phyloP scores from a whole-genome alignment of 2,888 invertebrate species.

The Cistogaster globosa region DNA sequence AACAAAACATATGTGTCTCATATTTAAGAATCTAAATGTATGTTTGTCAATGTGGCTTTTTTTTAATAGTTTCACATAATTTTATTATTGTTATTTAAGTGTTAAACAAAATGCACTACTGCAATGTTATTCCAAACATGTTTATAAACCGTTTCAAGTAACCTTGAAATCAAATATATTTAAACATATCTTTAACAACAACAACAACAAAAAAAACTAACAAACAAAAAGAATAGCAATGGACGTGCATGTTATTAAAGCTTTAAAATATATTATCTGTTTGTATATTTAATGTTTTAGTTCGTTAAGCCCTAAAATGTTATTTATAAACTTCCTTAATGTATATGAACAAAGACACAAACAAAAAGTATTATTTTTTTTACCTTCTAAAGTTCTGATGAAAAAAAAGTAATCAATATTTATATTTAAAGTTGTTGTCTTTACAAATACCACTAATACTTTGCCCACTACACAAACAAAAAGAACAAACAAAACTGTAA shows the following conservation, averaged over 20 bases:
- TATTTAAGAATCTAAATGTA: conserved; percentile 43
- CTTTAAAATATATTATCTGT: conserved; percentile 51
- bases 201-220: background rate
- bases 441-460: conserved; percentile 13
- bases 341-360: conserved; percentile 13
- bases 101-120: conserved; percentile 14
- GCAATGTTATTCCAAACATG: conserved; percentile 47
- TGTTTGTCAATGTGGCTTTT: conserved; percentile 42
- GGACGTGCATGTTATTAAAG: conserved; percentile 33
- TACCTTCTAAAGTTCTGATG: background rate
- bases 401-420: conserved; percentile 45
- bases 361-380: conserved; percentile 31
- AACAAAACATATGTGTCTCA: conserved; percentile 21
- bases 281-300: conserved; percentile 1
- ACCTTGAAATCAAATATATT: conserved; percentile 46
- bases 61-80: conserved; percentile 3
- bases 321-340: conserved; percentile 43
- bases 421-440: conserved; percentile 10
- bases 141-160: conserved; percentile 36
- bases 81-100: conserved; percentile 27
- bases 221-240: background rate
- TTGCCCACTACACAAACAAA: background rate
- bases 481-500: conserved; percentile 34
- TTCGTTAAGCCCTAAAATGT: conserved; percentile 32
- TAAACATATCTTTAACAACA: background rate